These are phyloP conservation scores for Microcebus ravelobensis DNA, from an alignment of 2,113 vertebrate species.

Conservation along the genomic window DNA sequence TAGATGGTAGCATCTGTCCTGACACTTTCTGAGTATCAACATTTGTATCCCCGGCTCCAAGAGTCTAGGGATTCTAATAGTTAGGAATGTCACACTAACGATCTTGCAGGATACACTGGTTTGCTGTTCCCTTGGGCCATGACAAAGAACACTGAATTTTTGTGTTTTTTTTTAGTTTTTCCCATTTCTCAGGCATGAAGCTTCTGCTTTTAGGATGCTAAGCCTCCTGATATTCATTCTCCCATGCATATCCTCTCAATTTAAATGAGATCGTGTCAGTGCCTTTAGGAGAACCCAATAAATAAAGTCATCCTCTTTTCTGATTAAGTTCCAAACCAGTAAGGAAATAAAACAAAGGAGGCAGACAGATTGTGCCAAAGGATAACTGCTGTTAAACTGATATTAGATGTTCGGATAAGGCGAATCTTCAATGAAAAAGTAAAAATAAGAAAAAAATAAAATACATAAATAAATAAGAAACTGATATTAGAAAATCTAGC, in stretches of 20 bases:
- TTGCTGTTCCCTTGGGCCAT: not conserved
- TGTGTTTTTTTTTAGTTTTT: not conserved
- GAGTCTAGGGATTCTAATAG: not conserved
- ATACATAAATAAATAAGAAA: not conserved
- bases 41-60: not conserved
- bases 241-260: not conserved
- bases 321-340: not conserved
- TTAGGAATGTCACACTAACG: not conserved
- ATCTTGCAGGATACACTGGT: not conserved
- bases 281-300: not conserved
- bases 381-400: not conserved
- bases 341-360: not conserved
- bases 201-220: not conserved
- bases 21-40: not conserved
- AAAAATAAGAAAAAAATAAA: too few relatives aligned
- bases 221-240: not conserved
- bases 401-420: not conserved
- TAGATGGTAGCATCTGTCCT: not conserved
- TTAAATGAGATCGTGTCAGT: not conserved
- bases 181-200: not conserved
- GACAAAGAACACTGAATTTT: too few relatives aligned
- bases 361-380: not conserved
- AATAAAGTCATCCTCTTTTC: not conserved
- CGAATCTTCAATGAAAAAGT: too few relatives aligned
- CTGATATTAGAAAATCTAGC: not conserved